A percentile compares a stretch with the other conserved stretches of the same genome.
phyloP scores from a whole-genome alignment of 2,113 vertebrate genomes.

The Taurulus bubalis region DNA sequence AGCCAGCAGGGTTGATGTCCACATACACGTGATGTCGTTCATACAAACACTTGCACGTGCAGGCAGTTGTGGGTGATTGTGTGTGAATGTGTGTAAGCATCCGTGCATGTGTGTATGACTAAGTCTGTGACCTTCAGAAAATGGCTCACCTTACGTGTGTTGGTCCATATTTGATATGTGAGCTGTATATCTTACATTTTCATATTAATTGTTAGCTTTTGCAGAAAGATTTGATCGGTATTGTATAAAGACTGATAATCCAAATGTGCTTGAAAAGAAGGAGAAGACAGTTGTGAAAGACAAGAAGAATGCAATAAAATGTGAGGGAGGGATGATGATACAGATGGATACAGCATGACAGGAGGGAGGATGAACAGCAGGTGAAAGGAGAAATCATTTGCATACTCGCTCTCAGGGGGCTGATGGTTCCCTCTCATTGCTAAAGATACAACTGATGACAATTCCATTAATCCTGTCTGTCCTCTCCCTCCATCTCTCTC shows the following conservation, averaged over 20 bases:
- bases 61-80: background rate
- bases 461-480: constrained; percentile 78
- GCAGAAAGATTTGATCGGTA: constrained; percentile 6
- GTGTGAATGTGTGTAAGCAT: background rate
- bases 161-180: constrained; percentile 38
- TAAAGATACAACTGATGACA: constrained; percentile 79
- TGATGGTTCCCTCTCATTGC: constrained; percentile 52
- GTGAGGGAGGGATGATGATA: constrained; percentile 18
- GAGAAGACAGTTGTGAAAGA: constrained; percentile 17
- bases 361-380: constrained; percentile 49
- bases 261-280: constrained; percentile 13
- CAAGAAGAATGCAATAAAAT: background rate
- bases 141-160: constrained; percentile 33
- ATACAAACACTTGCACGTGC: background rate
- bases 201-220: constrained; percentile 2
- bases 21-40: constrained; percentile 46
- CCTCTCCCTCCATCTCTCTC: constrained; percentile 62
- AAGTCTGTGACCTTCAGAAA: constrained; percentile 57
- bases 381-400: constrained; percentile 42
- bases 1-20: constrained; percentile 63
- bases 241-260: constrained; percentile 17
- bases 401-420: constrained; percentile 18
- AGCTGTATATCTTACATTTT: constrained; percentile 3
- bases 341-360: constrained; percentile 32
- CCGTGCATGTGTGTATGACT: constrained; percentile 1